These are phyloP conservation scores for Tenthredo amoena DNA, from an alignment of 2,888 invertebrate genomes.

Conservation along the genomic window DNA sequence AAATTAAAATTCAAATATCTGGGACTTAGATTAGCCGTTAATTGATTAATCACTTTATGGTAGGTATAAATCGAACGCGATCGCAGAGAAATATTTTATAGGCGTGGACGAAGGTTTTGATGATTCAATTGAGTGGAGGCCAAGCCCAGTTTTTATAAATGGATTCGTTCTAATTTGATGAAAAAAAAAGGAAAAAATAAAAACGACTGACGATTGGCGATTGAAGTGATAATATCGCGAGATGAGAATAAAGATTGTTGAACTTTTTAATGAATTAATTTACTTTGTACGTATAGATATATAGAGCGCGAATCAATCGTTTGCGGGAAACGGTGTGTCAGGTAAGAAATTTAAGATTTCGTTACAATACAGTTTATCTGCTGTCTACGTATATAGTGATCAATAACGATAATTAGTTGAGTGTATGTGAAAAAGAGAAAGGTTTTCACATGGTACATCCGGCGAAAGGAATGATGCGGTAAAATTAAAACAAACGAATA, in stretches of 20 bases:
- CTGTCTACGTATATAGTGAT: background rate
- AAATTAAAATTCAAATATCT: background rate
- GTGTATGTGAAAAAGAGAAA: background rate
- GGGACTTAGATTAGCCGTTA: background rate
- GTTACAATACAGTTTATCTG: background rate
- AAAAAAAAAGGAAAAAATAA: background rate
- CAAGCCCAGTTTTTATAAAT: background rate
- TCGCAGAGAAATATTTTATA: background rate
- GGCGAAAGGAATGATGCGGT: constrained; percentile 13
- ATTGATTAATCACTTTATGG: background rate
- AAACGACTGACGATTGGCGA: background rate
- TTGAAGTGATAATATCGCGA: background rate
- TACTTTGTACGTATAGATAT: no score
- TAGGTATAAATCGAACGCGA: background rate
- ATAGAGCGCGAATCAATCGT: background rate
- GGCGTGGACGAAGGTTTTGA: background rate
- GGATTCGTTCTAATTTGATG: background rate
- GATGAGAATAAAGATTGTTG: background rate
- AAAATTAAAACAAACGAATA: constrained; percentile 17
- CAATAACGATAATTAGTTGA: background rate
- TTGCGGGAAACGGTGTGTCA: background rate
- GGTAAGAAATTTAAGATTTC: background rate
- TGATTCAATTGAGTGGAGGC: background rate
- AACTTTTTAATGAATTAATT: background rate
- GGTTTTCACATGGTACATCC: background rate